Conservation (phyloP, 2,113 vertebrate species). For the Ranitomeya imitator region DNA sequence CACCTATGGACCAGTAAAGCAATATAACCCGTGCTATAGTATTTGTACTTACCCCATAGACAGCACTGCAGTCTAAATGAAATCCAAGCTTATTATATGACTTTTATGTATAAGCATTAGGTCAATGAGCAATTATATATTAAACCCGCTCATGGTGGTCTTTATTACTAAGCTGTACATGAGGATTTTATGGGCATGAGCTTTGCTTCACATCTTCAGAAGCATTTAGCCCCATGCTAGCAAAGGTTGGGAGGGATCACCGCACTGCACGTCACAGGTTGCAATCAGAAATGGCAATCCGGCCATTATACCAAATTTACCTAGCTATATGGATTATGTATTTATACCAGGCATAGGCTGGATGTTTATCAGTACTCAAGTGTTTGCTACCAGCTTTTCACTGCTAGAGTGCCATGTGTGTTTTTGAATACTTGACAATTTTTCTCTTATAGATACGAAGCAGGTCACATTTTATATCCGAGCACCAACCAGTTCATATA, state of each 20-base stretch:
- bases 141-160: neutral
- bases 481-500: neutral
- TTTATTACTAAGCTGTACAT: neutral
- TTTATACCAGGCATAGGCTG: neutral
- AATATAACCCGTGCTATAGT: neutral
- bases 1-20: neutral
- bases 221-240: constrained; percentile 37
- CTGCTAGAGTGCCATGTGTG: neutral
- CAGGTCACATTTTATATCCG: neutral
- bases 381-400: neutral
- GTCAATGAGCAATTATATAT: neutral
- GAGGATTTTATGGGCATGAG: neutral
- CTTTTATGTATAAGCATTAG: neutral
- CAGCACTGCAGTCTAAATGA: neutral
- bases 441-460: neutral
- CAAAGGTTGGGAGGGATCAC: constrained; percentile 50
- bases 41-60: neutral
- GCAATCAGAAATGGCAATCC: constrained; percentile 28
- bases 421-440: neutral
- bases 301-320: neutral
- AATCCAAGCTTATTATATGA: neutral
- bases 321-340: neutral
- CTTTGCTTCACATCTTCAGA: constrained; percentile 26
- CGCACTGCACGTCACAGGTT: constrained; percentile 25
- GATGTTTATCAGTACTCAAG: neutral